These are phyloP conservation scores for Eupeodes luniger DNA, from an alignment of 2,888 invertebrate genomes.

Conservation along the genomic window DNA sequence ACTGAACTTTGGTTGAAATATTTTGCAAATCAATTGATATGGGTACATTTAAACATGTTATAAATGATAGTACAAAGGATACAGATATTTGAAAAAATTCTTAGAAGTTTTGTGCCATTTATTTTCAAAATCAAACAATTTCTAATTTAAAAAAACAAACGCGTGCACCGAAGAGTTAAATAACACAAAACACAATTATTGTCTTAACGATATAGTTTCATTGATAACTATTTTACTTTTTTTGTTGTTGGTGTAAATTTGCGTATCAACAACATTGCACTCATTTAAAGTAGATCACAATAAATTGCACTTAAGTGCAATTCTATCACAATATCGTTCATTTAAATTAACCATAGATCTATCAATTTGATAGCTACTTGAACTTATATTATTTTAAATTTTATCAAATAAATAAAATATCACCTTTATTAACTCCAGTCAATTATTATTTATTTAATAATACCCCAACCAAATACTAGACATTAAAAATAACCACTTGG, in stretches of 20 bases:
- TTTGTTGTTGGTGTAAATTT: neutral
- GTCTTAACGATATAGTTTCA: neutral
- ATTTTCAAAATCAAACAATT: too few relatives aligned
- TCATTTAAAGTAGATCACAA: neutral
- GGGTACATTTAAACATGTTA: too few relatives aligned
- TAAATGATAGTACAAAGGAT: too few relatives aligned
- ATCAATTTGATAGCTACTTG: neutral
- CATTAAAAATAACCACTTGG: constrained; percentile 16
- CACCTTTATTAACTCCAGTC: constrained; percentile 8
- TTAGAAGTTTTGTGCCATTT: too few relatives aligned
- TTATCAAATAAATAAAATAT: neutral
- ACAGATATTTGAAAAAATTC: too few relatives aligned
- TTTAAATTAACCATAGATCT: neutral
- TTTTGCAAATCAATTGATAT: neutral
- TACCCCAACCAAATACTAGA: neutral
- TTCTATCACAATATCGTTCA: constrained; percentile 5
- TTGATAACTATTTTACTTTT: too few relatives aligned
- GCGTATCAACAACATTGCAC: constrained; percentile 12
- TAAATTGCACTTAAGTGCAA: constrained; percentile 2
- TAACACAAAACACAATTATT: neutral
- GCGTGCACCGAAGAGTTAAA: neutral
- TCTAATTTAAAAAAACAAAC: too few relatives aligned
- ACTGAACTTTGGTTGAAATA: constrained; percentile 8
- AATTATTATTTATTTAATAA: neutral
- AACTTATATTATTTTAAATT: neutral